phyloP scores from a whole-genome alignment of 2,888 invertebrate genomes.

The Tanypteryx hageni region DNA sequence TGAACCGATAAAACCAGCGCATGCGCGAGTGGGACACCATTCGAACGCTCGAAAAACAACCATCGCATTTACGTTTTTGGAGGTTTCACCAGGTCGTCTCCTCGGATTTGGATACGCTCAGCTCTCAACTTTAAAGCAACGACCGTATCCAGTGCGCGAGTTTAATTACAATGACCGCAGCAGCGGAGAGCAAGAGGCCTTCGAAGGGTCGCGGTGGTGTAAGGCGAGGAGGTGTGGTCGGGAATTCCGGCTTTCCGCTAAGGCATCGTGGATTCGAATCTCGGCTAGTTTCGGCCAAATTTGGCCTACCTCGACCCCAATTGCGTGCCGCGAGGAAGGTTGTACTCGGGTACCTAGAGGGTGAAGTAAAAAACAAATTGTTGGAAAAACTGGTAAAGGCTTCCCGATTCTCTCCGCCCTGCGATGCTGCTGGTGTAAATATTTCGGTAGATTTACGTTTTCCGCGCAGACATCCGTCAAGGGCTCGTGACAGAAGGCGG shows the following conservation, averaged over 20 bases:
- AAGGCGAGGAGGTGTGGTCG: neutral
- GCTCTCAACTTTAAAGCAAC: neutral
- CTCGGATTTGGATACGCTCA: neutral
- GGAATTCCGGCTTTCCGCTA: neutral
- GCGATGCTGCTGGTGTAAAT: neutral
- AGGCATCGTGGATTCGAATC: neutral
- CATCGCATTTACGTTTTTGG: neutral
- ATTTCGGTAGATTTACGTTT: conserved; percentile 16
- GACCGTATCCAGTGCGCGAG: conserved; percentile 12
- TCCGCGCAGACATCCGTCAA: neutral
- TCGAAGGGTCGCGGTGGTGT: neutral
- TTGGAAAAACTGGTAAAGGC: neutral
- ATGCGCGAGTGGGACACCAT: neutral
- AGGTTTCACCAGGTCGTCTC: neutral
- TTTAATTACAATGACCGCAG: conserved; percentile 35
- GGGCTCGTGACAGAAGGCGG: neutral
- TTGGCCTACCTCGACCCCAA: neutral
- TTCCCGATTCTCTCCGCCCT: neutral
- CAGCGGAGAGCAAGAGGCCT: neutral
- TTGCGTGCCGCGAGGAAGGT: neutral
- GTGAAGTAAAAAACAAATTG: neutral
- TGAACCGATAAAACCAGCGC: neutral
- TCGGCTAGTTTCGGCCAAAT: neutral
- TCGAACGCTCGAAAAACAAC: neutral
- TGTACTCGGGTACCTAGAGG: neutral